These are phyloP conservation scores for Chaetoderma sp. DNA, from an alignment of 2,888 invertebrate genomes.

Conservation along the genomic window DNA sequence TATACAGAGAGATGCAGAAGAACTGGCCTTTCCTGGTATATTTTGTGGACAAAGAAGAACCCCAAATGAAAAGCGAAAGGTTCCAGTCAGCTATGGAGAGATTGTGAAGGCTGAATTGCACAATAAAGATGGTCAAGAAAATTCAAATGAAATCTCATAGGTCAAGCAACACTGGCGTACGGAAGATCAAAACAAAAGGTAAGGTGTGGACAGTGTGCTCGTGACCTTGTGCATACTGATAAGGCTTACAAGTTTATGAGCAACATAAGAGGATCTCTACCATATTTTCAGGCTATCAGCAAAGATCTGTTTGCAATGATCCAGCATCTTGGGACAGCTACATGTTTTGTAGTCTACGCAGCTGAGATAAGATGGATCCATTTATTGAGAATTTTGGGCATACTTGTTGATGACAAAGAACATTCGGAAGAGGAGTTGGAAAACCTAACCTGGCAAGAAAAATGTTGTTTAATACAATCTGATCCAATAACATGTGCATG, in stretches of 20 bases:
- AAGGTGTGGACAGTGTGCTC: neutral
- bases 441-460: conserved; percentile 1
- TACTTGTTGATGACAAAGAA: conserved; percentile 1
- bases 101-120: conserved; percentile 25
- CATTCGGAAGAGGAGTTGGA: neutral
- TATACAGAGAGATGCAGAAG: conserved; percentile 22
- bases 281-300: conserved; percentile 16
- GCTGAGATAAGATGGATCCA: conserved; percentile 14
- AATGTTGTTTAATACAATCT: conserved; percentile 1
- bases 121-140: conserved; percentile 13
- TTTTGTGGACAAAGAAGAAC: conserved; percentile 14
- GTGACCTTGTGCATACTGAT: conserved; percentile 19
- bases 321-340: conserved; percentile 17
- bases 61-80: neutral
- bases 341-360: conserved; percentile 15
- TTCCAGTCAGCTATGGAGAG: conserved; percentile 12
- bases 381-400: conserved; percentile 19
- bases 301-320: conserved; percentile 25
- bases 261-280: conserved; percentile 30
- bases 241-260: conserved; percentile 31
- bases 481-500: conserved; percentile 11
- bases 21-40: conserved; percentile 27
- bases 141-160: conserved; percentile 27
- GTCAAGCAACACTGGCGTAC: conserved; percentile 25
- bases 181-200: conserved; percentile 28